Evolutionary conservation across 2,888 invertebrate genomes (phyloP).

Genomic region (Melipona beecheii): DNA sequence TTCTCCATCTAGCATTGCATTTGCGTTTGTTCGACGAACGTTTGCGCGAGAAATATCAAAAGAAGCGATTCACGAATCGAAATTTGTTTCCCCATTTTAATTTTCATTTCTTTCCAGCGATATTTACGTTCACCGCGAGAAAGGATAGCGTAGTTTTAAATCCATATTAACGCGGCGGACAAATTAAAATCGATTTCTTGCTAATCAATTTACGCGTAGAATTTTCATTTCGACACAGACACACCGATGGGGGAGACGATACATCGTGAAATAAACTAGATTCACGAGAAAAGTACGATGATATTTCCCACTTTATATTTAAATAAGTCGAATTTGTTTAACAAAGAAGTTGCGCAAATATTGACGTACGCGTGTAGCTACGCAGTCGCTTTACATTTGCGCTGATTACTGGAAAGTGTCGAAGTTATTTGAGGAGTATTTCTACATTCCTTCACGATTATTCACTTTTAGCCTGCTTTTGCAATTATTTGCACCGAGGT

Average conservation of each 20-base stretch:
- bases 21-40: background rate
- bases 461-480: background rate
- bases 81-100: background rate
- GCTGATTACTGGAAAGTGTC: background rate
- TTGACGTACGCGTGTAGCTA: background rate
- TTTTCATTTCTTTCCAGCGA: background rate
- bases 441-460: background rate
- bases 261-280: background rate
- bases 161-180: background rate
- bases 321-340: background rate
- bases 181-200: background rate
- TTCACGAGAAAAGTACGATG: background rate
- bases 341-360: background rate
- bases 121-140: background rate
- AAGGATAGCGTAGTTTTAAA: conserved; percentile 1
- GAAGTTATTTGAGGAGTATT: background rate
- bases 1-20: too few species aligned
- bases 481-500: background rate
- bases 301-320: background rate
- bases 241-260: too few species aligned
- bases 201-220: too few species aligned
- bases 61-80: background rate
- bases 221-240: background rate
- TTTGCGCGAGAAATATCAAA: background rate
- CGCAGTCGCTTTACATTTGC: too few species aligned